Base-by-base conservation (phyloP, 2,797 vertebrate species). In the Cyprinodon diabolis region DNA sequence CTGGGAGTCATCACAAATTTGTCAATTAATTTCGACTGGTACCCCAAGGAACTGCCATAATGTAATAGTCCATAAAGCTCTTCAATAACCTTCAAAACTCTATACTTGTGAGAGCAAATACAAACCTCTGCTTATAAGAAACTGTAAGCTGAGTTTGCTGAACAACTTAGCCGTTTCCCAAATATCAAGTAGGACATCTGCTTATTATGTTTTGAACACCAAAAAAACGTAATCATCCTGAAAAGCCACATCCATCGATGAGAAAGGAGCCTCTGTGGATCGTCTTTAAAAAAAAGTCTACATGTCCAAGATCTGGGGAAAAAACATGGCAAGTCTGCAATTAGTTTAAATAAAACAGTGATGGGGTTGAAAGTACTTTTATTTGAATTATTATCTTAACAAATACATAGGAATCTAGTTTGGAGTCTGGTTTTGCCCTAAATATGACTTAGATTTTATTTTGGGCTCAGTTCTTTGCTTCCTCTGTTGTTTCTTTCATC, bases 351-450 rank as follows among this genome's bases (percentile, higher is more conserved):
- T 21, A 76, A 58, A 81, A 54, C 43, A 66, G 62, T 45, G 19
- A 30, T 56, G 35, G 6, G 43, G 72, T 40, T 58, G n/a, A 69
- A 74, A 25, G 73, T 51, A 37, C 35, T 76, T 57, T 73, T 75
- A 72, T 74, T 75, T 69, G 60, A 76, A 72, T 72, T 30, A 68
- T 68, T 0, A 4, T 43, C 19, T 56, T 74, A 63, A 45, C 54
- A 65, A 52, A 81, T 52, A 66, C 60, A 78, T 71, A 73, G n/a
- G 69, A 52, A 69, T 79, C 67, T 70, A 66, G 65, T 81, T 52
- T 67, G 30, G 60, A 66, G 74, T 90, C 91, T 92, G 90, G 84
- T 91, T 92, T 91, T 89, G 69, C 83, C 58, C 79, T 91, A 86
- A 90, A 72, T 81, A 63, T 66, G 66, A 80, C 23, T 80, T 87